Evolutionary conservation across 2,113 vertebrate genomes (phyloP), one percentile per base, ranked within the genome.

Genomic region (Fregata magnificens): DNA sequence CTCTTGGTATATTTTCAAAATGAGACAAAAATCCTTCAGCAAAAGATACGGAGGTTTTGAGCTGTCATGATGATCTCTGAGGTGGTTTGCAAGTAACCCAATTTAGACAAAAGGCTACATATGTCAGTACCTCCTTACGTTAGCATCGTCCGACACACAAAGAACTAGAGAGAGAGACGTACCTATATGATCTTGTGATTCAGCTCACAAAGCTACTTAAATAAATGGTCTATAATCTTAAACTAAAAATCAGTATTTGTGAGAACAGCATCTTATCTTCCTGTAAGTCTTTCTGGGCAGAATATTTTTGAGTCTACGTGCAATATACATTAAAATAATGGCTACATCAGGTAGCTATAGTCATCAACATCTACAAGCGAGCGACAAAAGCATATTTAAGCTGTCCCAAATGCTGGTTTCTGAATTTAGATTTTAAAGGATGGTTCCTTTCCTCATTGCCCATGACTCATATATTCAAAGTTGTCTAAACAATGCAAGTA

Each of bases 21-120:
- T 97, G 96, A 49, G 97, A 98, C 49, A 97, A 97, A 91, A 97
- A 97, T 10, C 96, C 96, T 85, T 98, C 97, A 38, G 88, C 97
- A 82, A 98, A 88, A 81, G 96, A 91, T 58, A 96, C 26, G 7
- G 91, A 95, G 36, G 96, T 95, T 95, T 95, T 98, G 80, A 98
- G 98, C 70, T 92, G 96, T 82, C 94, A 84, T 3, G 55, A 82
- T 67, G 94, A 92, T 76, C 88, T 95, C 70, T 96, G 95, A 62
- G 31, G 71, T 32, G 80, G 91, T 58, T 96, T 96, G 88, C 94
- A 97, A 45, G 93, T 96, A 49, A 98, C 96, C 97, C 97, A 66
- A 94, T 72, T 70, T 84, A 92, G 77, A 63, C 55, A 45, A 86
- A 45, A 69, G 88, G 78, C 79, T 56, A 47, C 44, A 9, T 62